Base-by-base conservation (phyloP, 2,888 invertebrate genomes). In the Andricus quercusramuli region DNA sequence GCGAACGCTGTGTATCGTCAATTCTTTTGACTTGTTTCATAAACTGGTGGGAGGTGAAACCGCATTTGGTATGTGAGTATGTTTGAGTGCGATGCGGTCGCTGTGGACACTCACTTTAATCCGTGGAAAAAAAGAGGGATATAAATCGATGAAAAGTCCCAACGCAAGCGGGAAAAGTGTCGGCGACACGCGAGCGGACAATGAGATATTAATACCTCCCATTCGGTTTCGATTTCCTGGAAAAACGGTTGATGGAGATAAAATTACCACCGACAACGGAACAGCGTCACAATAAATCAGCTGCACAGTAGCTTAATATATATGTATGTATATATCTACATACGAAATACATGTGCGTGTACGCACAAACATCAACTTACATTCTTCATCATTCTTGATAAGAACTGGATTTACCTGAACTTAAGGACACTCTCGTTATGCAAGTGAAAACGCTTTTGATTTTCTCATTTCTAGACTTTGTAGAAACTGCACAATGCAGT, bases 181-280 rank as follows among this genome's bases (percentile, higher is more conserved):
- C 88, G 89, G 87, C 88, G 88, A 89, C 89, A 89, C 87, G 88
- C 90, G 87, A 86, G 86, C 85, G 86, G 86, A 90, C 89, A 90
- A 91, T 91, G 91, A 90, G 91, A 91, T 91, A 91, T 91, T 91
- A 91, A 91, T 90, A 90, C 89, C 88, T 88, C 82, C 85, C 83
- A 90, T 90, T 91, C 89, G 90, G 89, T 91, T 91, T 91, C 89
- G 89, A 91, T 91, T 90, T 91, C 90, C 90, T 88, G 91, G 88
- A 90, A 90, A 91, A 91, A 90, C 89, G 90, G 86, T 89, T 89
- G 91, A 88, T 89, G 89, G 87, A 89, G 90, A 90, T 91, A 90
- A 88, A 90, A 91, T 91, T 90, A 90, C 90, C 74, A 74, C 74
- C 56, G 51, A 74, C 74, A 74, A 74, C 44, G 51, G 74, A 74